A percentile compares a stretch with the other conserved stretches of the same genome.
These are phyloP conservation scores for Amniataba percoides DNA, from an alignment of 2,797 vertebrate genomes.

Conservation along the genomic window DNA sequence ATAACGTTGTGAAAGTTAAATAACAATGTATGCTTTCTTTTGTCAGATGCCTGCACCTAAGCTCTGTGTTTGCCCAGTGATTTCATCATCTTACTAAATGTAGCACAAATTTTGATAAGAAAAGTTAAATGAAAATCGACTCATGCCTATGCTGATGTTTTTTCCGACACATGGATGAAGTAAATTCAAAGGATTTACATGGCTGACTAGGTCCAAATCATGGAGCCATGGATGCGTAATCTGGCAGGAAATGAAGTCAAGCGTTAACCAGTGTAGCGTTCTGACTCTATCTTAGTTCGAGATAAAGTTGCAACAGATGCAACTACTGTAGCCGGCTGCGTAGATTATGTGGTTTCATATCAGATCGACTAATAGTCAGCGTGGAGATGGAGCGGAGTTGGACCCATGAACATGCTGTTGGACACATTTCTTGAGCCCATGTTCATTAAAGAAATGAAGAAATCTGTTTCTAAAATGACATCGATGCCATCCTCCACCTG, in stretches of 20 bases:
- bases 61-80: not conserved
- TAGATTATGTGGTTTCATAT: constrained; percentile 23
- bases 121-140: constrained; percentile 1
- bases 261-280: constrained; percentile 14
- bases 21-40: not conserved
- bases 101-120: not conserved
- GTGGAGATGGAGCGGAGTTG: constrained; percentile 1
- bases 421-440: not conserved
- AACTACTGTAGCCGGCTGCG: not conserved
- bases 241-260: constrained; percentile 33
- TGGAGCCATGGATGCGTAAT: constrained; percentile 33
- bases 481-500: constrained; percentile 48
- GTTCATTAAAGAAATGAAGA: not conserved
- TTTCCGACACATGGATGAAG: constrained; percentile 14
- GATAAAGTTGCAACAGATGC: constrained; percentile 34
- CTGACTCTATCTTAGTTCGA: constrained; percentile 18
- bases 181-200: constrained; percentile 42
- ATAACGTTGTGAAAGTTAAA: not conserved
- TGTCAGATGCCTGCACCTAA: not conserved
- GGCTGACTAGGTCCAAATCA: constrained; percentile 32
- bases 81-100: not conserved
- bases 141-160: not conserved
- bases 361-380: constrained; percentile 14
- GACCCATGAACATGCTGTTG: not conserved
- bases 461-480: not conserved